These are phyloP conservation scores for Irena cyanogastra DNA, from an alignment of 2,113 vertebrate genomes.

Conservation along the genomic window DNA sequence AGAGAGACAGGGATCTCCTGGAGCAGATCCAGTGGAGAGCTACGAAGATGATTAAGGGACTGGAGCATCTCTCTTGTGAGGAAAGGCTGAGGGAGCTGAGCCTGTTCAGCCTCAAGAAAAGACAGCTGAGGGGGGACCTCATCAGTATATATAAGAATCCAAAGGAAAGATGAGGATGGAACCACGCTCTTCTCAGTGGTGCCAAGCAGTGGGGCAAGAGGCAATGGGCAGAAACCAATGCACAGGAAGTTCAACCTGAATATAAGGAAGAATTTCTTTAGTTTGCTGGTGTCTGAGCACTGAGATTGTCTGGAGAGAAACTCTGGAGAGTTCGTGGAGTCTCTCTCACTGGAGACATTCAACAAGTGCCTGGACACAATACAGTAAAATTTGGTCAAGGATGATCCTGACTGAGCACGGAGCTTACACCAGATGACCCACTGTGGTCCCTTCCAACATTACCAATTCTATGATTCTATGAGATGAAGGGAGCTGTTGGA, in stretches of 20 bases:
- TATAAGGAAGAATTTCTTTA: neutral
- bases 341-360: neutral
- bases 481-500: neutral
- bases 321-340: neutral
- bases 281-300: neutral
- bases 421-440: neutral
- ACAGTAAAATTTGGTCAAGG: neutral
- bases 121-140: neutral
- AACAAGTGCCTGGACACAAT: neutral
- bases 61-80: no score
- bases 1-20: neutral
- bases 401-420: neutral
- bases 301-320: neutral
- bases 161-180: neutral
- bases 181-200: neutral
- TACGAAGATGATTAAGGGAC: accelerated
- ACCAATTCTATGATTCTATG: neutral
- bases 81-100: neutral
- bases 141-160: neutral
- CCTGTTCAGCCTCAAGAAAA: no score
- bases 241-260: neutral
- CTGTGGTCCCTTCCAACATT: neutral
- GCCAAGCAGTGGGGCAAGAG: neutral
- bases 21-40: accelerated
- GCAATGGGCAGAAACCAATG: neutral